Conservation (phyloP, 2,113 vertebrate genomes). For the Alligator sinensis region DNA sequence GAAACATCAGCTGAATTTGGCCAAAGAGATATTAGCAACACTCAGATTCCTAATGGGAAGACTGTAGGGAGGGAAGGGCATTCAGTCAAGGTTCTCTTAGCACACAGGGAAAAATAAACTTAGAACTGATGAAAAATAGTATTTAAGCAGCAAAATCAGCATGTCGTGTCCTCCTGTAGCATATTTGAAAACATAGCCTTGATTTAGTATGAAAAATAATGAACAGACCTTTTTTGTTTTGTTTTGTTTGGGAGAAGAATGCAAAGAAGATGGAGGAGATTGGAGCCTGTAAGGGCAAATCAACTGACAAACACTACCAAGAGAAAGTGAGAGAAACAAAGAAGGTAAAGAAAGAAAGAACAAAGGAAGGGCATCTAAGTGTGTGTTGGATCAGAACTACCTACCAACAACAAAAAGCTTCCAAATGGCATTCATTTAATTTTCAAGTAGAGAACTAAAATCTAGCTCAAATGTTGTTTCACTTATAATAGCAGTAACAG, state of each 20-base stretch:
- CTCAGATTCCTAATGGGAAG: conserved; percentile 46
- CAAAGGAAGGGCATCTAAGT: not conserved
- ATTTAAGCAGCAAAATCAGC: conserved; percentile 64
- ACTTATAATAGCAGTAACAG: not conserved
- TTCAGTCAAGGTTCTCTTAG: conserved; percentile 61
- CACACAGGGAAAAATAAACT: conserved; percentile 69
- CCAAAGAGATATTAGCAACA: conserved; percentile 52
- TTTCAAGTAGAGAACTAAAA: conserved; percentile 13
- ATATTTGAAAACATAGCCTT: conserved; percentile 31
- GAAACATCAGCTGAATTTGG: conserved; percentile 62
- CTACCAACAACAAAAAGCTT: not conserved
- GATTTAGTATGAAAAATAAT: conserved; percentile 14
- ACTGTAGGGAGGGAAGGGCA: conserved; percentile 33
- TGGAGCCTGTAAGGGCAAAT: not conserved
- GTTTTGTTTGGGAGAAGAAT: conserved; percentile 26
- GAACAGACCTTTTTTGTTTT: conserved; percentile 11
- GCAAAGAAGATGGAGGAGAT: not conserved
- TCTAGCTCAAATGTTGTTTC: not conserved
- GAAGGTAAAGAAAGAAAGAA: conserved; percentile 22
- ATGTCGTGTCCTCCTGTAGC: conserved; percentile 29
- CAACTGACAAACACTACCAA: not conserved
- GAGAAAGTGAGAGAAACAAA: conserved; percentile 4
- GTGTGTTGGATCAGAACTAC: not conserved
- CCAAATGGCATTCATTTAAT: not conserved
- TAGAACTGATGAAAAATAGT: conserved; percentile 56